These are phyloP conservation scores for Drosophila bunnanda DNA, from an alignment of 2,888 invertebrate genomes.

Conservation along the genomic window DNA sequence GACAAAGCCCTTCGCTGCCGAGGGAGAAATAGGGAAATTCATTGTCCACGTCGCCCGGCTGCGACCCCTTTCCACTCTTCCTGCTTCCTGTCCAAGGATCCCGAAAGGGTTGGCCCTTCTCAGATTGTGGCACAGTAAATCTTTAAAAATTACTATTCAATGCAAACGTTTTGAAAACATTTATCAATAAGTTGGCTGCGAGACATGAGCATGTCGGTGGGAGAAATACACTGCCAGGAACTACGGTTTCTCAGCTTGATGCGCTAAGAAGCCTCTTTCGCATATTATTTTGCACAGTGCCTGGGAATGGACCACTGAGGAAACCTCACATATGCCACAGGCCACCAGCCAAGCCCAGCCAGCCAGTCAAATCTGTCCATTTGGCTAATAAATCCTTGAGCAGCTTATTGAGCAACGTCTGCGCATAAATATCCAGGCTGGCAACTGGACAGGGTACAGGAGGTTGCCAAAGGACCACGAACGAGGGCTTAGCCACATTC, in stretches of 20 bases:
- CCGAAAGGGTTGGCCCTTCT: conserved; percentile 15
- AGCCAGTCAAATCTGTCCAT: conserved; percentile 84
- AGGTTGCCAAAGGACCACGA: conserved; percentile 9
- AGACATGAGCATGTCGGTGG: conserved; percentile 38
- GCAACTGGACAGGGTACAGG: conserved; percentile 59
- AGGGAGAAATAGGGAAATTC: conserved; percentile 43
- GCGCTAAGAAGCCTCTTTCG: neutral
- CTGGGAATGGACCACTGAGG: conserved; percentile 18
- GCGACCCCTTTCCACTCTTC: conserved; percentile 15
- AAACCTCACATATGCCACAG: conserved; percentile 65
- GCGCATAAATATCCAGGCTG: conserved; percentile 78
- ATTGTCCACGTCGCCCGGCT: conserved; percentile 52
- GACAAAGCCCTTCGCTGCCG: conserved; percentile 17
- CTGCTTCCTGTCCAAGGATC: neutral
- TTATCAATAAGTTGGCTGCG: conserved; percentile 67
- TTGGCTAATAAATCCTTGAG: conserved; percentile 85
- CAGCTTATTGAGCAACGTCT: conserved; percentile 82
- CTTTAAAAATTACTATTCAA: conserved; percentile 82
- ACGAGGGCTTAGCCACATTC: conserved; percentile 8
- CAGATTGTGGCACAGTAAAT: conserved; percentile 62
- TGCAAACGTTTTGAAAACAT: conserved; percentile 74
- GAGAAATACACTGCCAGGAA: conserved; percentile 22
- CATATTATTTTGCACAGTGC: conserved; percentile 59
- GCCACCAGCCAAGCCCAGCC: conserved; percentile 28
- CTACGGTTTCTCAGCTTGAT: neutral